Evolutionary conservation across 2,797 vertebrate genomes (phyloP).

Genomic region (Poecilia picta): DNA sequence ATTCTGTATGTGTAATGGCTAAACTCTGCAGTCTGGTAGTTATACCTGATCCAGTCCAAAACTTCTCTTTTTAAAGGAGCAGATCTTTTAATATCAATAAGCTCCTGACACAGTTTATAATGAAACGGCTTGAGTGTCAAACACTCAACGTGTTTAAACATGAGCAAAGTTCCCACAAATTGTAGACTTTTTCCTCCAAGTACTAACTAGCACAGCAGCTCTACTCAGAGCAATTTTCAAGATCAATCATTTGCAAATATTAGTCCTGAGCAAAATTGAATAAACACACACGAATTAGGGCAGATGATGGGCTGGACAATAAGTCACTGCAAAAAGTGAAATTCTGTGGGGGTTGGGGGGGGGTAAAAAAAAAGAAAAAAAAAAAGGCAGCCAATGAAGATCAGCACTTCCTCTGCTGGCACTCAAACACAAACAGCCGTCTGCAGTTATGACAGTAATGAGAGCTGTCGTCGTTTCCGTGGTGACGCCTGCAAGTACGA

Average conservation of each 20-base stretch:
- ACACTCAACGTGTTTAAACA: constrained; percentile 36
- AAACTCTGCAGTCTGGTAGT: not conserved
- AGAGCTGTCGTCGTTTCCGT: constrained; percentile 8
- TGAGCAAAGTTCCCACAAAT: constrained; percentile 23
- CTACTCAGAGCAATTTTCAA: constrained; percentile 1
- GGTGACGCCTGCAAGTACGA: constrained; percentile 12
- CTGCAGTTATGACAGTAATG: constrained; percentile 11
- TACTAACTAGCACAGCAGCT: constrained; percentile 1
- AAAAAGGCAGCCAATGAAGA: not conserved
- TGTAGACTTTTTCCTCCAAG: not conserved
- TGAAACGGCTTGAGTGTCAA: not conserved
- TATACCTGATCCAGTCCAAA: not conserved
- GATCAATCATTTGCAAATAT: not conserved
- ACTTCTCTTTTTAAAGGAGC: not conserved
- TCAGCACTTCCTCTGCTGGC: not conserved
- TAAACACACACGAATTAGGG: not conserved
- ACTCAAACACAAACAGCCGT: constrained; percentile 2
- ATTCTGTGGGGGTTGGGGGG: not conserved
- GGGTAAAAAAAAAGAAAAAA: not conserved
- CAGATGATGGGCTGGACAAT: not conserved
- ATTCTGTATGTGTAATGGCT: not conserved
- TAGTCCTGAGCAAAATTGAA: not conserved
- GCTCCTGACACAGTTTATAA: constrained; percentile 13
- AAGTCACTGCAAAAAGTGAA: not conserved
- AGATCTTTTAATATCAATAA: constrained; percentile 23